Evolutionary conservation across 2,113 vertebrate genomes (phyloP).

Genomic region (Caranx melampygus): DNA sequence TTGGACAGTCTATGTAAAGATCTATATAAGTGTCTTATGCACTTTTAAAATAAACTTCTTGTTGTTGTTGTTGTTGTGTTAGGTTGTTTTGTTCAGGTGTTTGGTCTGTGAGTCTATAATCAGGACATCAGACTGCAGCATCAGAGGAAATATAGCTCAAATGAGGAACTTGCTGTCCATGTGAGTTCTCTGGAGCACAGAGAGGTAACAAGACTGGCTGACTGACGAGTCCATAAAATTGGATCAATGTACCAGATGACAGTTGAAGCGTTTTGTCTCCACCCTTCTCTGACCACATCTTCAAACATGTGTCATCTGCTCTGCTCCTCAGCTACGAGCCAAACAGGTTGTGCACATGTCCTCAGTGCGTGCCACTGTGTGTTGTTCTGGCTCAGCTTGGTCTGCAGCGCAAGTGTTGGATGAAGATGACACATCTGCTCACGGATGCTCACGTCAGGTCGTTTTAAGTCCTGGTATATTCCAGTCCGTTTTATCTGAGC

Average conservation of each 20-base stretch:
- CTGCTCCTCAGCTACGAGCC: background rate
- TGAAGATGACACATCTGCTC: constrained; percentile 35
- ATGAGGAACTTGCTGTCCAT: background rate
- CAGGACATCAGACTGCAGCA: constrained; percentile 35
- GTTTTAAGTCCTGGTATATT: constrained; percentile 15
- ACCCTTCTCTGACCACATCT: constrained; percentile 1
- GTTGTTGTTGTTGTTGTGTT: background rate
- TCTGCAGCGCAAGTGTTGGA: constrained; percentile 14
- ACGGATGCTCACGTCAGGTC: constrained; percentile 18
- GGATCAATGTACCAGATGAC: constrained; percentile 5
- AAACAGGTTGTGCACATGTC: background rate
- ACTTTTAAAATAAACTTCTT: no score
- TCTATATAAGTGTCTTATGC: background rate
- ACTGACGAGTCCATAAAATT: background rate
- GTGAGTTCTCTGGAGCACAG: background rate
- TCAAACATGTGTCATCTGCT: background rate
- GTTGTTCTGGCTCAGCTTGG: background rate
- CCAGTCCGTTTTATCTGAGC: constrained; percentile 29
- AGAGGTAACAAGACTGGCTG: constrained; percentile 34
- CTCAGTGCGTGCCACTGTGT: background rate
- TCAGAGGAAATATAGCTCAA: constrained; percentile 48
- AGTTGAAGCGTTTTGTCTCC: background rate
- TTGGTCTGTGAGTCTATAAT: constrained; percentile 14
- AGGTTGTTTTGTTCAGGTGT: constrained; percentile 3
- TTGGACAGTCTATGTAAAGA: no score